These are phyloP conservation scores for Tetrax tetrax DNA, from an alignment of 2,113 vertebrate genomes.

Conservation along the genomic window DNA sequence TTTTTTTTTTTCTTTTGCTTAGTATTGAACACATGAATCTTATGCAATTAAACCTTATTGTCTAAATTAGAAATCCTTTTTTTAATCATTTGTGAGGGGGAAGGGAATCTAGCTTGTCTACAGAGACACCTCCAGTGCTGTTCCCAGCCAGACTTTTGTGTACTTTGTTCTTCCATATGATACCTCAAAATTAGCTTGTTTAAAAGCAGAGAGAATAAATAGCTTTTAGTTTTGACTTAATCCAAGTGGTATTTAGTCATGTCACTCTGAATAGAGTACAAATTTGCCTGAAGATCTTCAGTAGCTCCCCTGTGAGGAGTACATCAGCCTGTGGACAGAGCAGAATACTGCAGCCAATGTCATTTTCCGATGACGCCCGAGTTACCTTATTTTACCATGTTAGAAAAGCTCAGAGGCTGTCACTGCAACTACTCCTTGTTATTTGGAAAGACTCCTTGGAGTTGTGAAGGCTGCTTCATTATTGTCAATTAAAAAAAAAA, in stretches of 20 bases:
- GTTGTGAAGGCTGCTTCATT: neutral
- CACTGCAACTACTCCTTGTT: neutral
- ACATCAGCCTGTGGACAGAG: neutral
- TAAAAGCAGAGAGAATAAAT: neutral
- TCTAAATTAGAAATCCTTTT: neutral
- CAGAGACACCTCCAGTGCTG: neutral
- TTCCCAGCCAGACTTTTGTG: accelerated
- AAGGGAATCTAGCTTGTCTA: neutral
- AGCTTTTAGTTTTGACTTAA: neutral
- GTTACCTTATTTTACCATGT: neutral
- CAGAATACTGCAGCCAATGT: neutral
- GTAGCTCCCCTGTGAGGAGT: neutral
- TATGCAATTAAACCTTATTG: neutral
- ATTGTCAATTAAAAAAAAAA: neutral
- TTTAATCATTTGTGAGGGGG: neutral
- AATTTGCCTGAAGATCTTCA: neutral
- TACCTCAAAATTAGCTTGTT: neutral
- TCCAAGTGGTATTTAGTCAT: neutral
- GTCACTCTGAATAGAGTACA: neutral
- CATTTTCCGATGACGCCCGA: neutral
- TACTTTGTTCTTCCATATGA: neutral
- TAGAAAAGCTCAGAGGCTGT: neutral
- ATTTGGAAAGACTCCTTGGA: neutral
- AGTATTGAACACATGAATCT: neutral
- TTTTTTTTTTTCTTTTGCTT: neutral